Percentiles rank a stretch among this genome's conserved stretches.
Evolutionary conservation across 2,888 invertebrate species (phyloP).

Genomic region (Tenthredo amoena): DNA sequence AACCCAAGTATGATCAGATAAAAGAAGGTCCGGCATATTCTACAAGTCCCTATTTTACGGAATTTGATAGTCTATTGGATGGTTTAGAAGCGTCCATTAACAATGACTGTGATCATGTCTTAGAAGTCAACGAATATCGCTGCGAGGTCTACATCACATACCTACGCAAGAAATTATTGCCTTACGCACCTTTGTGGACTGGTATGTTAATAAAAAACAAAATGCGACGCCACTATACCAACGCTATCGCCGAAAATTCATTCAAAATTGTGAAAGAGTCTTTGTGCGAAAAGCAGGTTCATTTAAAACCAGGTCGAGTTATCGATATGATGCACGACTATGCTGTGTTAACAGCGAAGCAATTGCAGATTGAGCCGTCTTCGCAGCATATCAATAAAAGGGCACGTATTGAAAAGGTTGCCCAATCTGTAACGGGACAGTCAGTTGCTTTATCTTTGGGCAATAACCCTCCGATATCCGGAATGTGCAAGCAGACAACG

Average conservation of each 20-base stretch:
- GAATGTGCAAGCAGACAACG: background rate
- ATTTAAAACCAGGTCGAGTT: slow-evolving; percentile 38
- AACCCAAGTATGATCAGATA: background rate
- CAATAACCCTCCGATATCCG: background rate
- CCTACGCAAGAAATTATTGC: background rate
- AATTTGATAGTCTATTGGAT: background rate
- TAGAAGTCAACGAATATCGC: too few relatives aligned
- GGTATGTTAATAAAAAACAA: slow-evolving; percentile 36
- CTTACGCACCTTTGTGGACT: slow-evolving; percentile 46
- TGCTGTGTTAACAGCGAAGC: slow-evolving; percentile 11
- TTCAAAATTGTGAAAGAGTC: slow-evolving; percentile 42
- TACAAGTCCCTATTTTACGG: background rate
- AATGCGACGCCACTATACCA: background rate
- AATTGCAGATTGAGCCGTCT: background rate
- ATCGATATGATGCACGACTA: slow-evolving; percentile 44
- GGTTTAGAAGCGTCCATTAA: too few relatives aligned
- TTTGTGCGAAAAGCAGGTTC: slow-evolving; percentile 17
- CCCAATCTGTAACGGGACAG: background rate
- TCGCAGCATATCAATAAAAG: background rate
- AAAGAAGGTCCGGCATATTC: too few relatives aligned
- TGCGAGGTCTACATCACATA: too few relatives aligned
- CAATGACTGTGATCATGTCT: too few relatives aligned
- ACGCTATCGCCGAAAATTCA: slow-evolving; percentile 45
- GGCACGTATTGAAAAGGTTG: background rate
- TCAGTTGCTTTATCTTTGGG: background rate